Evolutionary conservation across 2,113 vertebrate species (phyloP), one percentile per base, ranked within the genome.

Genomic region (Neodontobutis hainanensis): DNA sequence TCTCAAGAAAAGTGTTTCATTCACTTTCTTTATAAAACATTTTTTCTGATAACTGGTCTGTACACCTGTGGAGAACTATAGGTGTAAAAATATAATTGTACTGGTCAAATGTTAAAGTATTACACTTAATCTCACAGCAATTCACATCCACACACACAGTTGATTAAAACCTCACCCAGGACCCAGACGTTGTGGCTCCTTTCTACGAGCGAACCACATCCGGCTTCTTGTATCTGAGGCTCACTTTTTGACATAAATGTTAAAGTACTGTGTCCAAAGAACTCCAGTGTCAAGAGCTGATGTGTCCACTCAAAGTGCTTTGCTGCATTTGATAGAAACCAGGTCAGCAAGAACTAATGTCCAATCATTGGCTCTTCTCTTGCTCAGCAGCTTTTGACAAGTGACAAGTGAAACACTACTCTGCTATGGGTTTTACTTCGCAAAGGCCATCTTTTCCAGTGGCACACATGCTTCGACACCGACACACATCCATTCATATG

Each of bases 1-100:
- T 85, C 63, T 72, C 57, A 6, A 35, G 52, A 82, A n/a, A 69
- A 82, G 51, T 80, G 71, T 80, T 80, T 78, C 55, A 78, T 61
- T 70, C 34, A n/a, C 38, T 61, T 32, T 7, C 8, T 40, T 40
- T 40, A 40, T 40, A 6, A 6, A 8, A 8, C 38, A 40, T 40
- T 5, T 40, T 4, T 8, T 40, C 5, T 40, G 8, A 40, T 27
- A 27, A 27, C 19, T 27, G 3, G 19, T 2, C 19, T 27, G 1
- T 27, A 2, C 19, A 27, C 19, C 19, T 27, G 19, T 27, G 19
- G 19, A 27, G 19, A 27, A 27, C 19, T 27, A 27, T 27, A 27
- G 19, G 19, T 27, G 19, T 27, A 27, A 27, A 27, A 27, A 27
- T 27, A 27, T 27, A 27, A 27, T 27, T 27, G 19, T 3, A 27